These are phyloP conservation scores for Pseudanteris insignis DNA, from an alignment of 2,888 invertebrate genomes.

Conservation along the genomic window DNA sequence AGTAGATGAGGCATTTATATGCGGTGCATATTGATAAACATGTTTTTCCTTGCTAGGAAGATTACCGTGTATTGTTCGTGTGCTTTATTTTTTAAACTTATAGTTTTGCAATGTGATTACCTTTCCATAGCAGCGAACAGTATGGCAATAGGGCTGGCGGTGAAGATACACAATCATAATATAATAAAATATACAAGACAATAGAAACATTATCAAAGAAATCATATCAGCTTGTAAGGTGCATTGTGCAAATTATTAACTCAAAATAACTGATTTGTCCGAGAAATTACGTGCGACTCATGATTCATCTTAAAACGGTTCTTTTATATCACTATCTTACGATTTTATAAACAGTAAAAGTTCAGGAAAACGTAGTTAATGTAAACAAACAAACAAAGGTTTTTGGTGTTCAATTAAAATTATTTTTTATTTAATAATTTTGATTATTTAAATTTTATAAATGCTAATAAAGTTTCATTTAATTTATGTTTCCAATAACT, in stretches of 20 bases:
- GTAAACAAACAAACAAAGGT: no score
- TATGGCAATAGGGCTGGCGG: constrained; percentile 92
- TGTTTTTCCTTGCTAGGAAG: constrained; percentile 31
- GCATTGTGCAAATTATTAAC: constrained; percentile 47
- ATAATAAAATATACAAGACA: constrained; percentile 66
- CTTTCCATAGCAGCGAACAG: constrained; percentile 94
- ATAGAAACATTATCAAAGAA: constrained; percentile 62
- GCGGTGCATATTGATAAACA: constrained; percentile 30
- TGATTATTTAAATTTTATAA: no score
- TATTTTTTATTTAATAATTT: no score
- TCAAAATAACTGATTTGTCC: constrained; percentile 17
- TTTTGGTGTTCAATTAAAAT: no score
- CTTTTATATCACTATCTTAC: no score
- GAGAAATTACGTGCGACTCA: constrained; percentile 15
- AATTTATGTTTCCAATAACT: no score
- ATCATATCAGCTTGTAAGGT: constrained; percentile 54
- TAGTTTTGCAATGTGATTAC: constrained; percentile 74
- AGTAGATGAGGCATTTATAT: constrained; percentile 9
- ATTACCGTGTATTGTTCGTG: constrained; percentile 58
- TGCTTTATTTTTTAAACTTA: constrained; percentile 57
- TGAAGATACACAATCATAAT: constrained; percentile 77
- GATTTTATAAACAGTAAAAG: no score
- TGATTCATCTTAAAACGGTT: no score
- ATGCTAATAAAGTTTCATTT: no score
- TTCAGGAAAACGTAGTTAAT: no score